These are phyloP conservation scores for Clunio marinus DNA, from an alignment of 2,888 invertebrate genomes.

Conservation along the genomic window DNA sequence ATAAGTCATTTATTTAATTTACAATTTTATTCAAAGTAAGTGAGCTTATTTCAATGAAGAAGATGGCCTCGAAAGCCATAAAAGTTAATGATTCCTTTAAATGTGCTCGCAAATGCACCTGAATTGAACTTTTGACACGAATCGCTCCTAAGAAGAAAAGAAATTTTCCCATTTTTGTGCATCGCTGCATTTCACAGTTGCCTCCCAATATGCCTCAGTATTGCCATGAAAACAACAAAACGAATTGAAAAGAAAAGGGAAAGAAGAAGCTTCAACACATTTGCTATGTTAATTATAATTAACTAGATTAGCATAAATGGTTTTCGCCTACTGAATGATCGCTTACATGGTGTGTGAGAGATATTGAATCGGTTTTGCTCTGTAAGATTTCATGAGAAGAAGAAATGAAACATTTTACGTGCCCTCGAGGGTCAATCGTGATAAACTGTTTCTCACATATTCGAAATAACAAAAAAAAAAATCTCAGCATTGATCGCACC, in stretches of 20 bases:
- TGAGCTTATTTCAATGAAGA: background rate
- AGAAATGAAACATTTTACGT: background rate
- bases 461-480: too few relatives aligned
- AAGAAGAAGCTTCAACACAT: slow-evolving; percentile 23
- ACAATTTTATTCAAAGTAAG: slow-evolving; percentile 14
- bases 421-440: slow-evolving; percentile 31
- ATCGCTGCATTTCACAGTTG: slow-evolving; percentile 13
- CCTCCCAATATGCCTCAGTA: slow-evolving; percentile 1
- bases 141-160: background rate
- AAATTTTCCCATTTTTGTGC: background rate
- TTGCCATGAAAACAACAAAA: background rate
- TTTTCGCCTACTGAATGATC: slow-evolving; percentile 35
- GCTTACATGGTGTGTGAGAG: background rate
- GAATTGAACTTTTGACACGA: slow-evolving; percentile 33
- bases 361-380: background rate
- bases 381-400: slow-evolving; percentile 1
- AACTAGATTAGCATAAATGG: slow-evolving; percentile 38
- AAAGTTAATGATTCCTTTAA: slow-evolving; percentile 27
- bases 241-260: background rate
- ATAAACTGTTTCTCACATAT: slow-evolving; percentile 35
- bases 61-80: too few relatives aligned
- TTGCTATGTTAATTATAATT: slow-evolving; percentile 38
- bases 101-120: slow-evolving; percentile 29
- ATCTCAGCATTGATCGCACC: background rate
- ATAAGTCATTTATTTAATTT: slow-evolving; percentile 14